Base-by-base conservation (phyloP, 2,888 invertebrate species). In the Drosophila percnosoma region DNA sequence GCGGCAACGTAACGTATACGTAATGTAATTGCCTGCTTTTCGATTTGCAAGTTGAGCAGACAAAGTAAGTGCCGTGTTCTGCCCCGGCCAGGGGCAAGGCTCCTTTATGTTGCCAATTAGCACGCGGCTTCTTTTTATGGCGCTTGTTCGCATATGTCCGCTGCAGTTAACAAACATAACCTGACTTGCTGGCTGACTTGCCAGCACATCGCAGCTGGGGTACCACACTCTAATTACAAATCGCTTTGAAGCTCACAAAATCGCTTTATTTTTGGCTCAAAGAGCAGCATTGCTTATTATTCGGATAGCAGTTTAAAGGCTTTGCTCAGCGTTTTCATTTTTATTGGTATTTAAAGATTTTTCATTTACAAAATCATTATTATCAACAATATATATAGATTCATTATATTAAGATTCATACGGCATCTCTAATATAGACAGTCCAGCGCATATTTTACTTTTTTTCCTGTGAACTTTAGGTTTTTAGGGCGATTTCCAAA, bases 1-100 rank as follows among this genome's bases (percentile, higher is more conserved):
- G 42, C 65, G 70, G 66, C 87, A 81, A 83, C 82, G 74, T 62
- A 81, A 70, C 80, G 83, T 83, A 76, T 85, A 83, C 72, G 88
- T 86, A 88, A 83, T 80, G 72, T 86, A 80, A 88, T 88, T 83
- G 77, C 68, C 77, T 71, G 85, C 85, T 70, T 81, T 66, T 66
- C 71, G 65, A 74, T 68, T 68, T 64, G 60, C 63, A 62, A 62
- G 67, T 36, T 31, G 52, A 65, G 34, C 40, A 57, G 42, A 21
- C 31, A 40, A 31, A 31, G 34, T 21, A n/a, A 29, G 21, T 18
- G 24, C 24, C 21, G 18, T 27, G 11, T 3, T 34, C 68, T 52
- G 55, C 7, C 49, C 21, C 42, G 38, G 21, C 42, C 54, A 57
- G 79, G 68, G 24, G 34, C 48, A 61, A 54, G 42, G 63, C 42